Base-by-base conservation (phyloP, 2,797 vertebrate species). In the Leptatherina wallacei region DNA sequence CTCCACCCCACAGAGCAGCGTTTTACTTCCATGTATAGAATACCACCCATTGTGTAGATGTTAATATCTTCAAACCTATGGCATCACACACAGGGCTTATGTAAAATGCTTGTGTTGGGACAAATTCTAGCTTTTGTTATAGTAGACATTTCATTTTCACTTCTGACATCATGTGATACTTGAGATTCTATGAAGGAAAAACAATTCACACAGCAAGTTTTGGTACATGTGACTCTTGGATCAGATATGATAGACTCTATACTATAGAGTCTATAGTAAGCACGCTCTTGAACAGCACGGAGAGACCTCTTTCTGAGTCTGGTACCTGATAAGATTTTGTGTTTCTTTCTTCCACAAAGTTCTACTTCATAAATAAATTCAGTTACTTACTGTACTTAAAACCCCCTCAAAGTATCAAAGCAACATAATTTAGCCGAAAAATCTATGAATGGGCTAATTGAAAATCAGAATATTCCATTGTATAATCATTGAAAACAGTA, bases 1-100 rank as follows among this genome's bases (percentile, higher is more conserved):
- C 83, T 87, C 84, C 80, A 67, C 74, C 81, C 59, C 4, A 20
- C 65, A 71, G 63, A 62, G 67, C 65, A 40, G 51, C 62, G 65
- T 82, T 79, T 54, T 6, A 64, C 73, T 47, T 51, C 58, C 68
- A 58, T 40, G 6, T 75, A 66, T 47, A 59, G 42, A 80, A 76
- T 77, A 71, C 62, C 65, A 16, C 60, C 54, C 59, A 57, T 24
- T 44, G 64, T 30, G 35, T 47, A 24, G 27, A 24, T 44, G 71
- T 67, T 79, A 75, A 72, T 66, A 52, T 49, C 55, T 62, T 69
- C 52, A 72, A 38, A 44, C 58, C 56, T 32, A 1, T 35, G 20
- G 42, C 59, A 29, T 47, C 24, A 18, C 44, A 30, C 40, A n/a
- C 40, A 5, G 40, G 40, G 14, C 65, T 61, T 47, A 71, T 44